Evolutionary conservation across 2,888 invertebrate genomes (phyloP).

Genomic region (Eledone cirrhosa): DNA sequence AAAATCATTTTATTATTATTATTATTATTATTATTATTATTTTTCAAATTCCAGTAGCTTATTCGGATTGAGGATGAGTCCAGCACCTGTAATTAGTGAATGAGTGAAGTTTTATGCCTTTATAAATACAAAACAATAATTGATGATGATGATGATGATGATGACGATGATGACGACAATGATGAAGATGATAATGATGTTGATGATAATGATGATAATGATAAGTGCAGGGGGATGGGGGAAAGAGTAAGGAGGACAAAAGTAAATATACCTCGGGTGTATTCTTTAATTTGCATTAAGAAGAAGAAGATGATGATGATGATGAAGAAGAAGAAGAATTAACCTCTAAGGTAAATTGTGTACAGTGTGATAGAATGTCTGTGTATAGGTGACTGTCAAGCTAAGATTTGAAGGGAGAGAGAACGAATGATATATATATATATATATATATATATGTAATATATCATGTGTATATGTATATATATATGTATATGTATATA

Average conservation of each 20-base stretch:
- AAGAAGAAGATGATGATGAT: not conserved
- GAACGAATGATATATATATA: too few relatives aligned
- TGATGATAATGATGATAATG: not conserved
- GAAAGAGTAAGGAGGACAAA: not conserved
- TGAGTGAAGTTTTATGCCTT: constrained; percentile 19
- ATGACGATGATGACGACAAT: too few relatives aligned
- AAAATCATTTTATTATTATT: not conserved
- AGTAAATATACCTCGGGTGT: constrained; percentile 13
- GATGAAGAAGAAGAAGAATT: not conserved
- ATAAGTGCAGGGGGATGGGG: not conserved
- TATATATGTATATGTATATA: too few relatives aligned
- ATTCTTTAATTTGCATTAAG: constrained; percentile 6
- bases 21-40: not conserved
- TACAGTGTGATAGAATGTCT: constrained; percentile 6
- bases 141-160: too few relatives aligned
- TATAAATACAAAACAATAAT: constrained; percentile 5
- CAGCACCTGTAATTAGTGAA: constrained; percentile 25
- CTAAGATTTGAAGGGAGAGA: constrained; percentile 1
- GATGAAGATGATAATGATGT: too few relatives aligned
- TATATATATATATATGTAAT: too few relatives aligned
- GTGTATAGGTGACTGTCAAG: not conserved
- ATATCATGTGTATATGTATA: too few relatives aligned
- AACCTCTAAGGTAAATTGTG: not conserved
- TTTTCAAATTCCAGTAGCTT: not conserved
- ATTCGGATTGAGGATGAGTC: constrained; percentile 24